phyloP scores from a whole-genome alignment of 2,888 invertebrate species.

The Catocala sponsa region DNA sequence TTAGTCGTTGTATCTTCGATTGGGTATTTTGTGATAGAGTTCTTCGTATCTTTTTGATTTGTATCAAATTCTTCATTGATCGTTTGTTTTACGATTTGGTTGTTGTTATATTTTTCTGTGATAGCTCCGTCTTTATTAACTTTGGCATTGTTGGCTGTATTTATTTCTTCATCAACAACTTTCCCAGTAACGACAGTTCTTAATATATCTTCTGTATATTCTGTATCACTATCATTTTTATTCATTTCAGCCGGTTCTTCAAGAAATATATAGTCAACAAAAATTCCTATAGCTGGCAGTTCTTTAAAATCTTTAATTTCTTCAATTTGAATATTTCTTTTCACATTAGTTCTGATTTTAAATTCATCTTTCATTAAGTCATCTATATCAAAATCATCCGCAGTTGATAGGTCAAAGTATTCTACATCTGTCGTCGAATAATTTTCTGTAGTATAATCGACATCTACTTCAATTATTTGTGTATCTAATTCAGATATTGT shows the following conservation, averaged over 20 bases:
- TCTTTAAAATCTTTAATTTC: slow-evolving; percentile 48
- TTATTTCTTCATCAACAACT: slow-evolving; percentile 17
- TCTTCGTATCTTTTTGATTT: background rate
- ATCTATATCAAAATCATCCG: slow-evolving; percentile 56
- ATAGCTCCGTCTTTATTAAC: too few species aligned
- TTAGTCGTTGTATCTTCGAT: slow-evolving; percentile 31
- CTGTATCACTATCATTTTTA: slow-evolving; percentile 9
- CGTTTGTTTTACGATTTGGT: background rate
- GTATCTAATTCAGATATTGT: slow-evolving; percentile 73
- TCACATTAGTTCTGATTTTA: slow-evolving; percentile 44
- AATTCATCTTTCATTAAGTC: slow-evolving; percentile 61
- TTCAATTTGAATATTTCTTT: slow-evolving; percentile 50
- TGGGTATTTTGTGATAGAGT: background rate
- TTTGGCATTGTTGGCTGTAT: slow-evolving; percentile 5
- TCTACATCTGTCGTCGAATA: slow-evolving; percentile 62
- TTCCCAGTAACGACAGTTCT: slow-evolving; percentile 20
- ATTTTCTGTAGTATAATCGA: slow-evolving; percentile 62
- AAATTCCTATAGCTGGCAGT: slow-evolving; percentile 41
- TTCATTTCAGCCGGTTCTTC: slow-evolving; percentile 49
- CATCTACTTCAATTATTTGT: slow-evolving; percentile 57
- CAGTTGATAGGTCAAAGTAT: slow-evolving; percentile 57
- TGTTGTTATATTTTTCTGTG: too few species aligned
- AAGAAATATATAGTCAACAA: slow-evolving; percentile 71
- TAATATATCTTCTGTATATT: background rate
- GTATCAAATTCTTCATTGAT: background rate